Evolutionary conservation across 2,797 vertebrate genomes (phyloP).

Genomic region (Myiotriccus ornatus): DNA sequence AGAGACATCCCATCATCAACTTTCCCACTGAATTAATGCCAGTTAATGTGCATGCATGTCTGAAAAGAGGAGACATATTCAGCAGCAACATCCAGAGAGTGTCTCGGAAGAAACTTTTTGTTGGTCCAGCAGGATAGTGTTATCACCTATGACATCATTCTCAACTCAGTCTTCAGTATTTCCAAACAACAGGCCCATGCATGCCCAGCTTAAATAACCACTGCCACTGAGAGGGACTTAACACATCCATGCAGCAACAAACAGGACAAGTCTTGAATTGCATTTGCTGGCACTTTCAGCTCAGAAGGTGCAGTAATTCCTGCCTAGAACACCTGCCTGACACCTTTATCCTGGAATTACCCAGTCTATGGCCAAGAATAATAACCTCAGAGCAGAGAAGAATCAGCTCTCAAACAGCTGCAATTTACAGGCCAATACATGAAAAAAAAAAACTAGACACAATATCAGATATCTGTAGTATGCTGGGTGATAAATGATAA

Average conservation of each 20-base stretch:
- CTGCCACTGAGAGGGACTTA: background rate
- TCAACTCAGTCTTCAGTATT: constrained; percentile 7
- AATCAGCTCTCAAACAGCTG: background rate
- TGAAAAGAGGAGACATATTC: constrained; percentile 31
- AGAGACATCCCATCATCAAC: background rate
- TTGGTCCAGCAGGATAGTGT: constrained; percentile 5
- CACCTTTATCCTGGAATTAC: background rate
- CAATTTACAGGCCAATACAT: background rate
- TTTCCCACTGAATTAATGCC: constrained; percentile 31
- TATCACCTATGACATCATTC: constrained; percentile 22
- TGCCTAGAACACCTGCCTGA: background rate
- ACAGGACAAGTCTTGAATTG: background rate
- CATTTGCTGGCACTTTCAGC: background rate
- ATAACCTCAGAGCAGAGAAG: background rate
- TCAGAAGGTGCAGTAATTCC: background rate
- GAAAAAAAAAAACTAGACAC: background rate
- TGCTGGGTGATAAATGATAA: background rate
- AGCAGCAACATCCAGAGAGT: constrained; percentile 18
- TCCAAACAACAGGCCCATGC: background rate
- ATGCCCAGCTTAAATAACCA: background rate
- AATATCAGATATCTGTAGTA: background rate
- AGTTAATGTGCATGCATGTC: background rate
- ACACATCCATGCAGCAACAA: background rate
- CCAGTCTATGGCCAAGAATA: background rate
- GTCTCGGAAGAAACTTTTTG: constrained; percentile 27